phyloP scores from a whole-genome alignment of 2,113 vertebrate genomes.

The Picathartes gymnocephalus region DNA sequence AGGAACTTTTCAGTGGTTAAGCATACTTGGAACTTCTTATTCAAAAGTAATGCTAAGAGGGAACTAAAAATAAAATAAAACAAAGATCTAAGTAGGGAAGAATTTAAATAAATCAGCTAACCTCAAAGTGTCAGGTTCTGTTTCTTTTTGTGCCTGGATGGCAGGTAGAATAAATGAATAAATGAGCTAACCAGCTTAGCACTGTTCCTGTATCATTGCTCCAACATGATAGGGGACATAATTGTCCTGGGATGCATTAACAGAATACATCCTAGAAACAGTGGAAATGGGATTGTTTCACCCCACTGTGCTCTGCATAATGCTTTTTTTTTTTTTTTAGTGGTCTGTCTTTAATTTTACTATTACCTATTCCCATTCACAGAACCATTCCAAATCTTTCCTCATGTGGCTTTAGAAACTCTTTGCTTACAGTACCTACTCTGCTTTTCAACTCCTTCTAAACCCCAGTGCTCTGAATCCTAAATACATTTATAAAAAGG shows the following conservation, averaged over 20 bases:
- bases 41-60: neutral
- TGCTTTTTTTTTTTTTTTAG: neutral
- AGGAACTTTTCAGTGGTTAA: neutral
- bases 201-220: neutral
- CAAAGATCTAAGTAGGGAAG: neutral
- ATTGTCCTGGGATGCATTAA: neutral
- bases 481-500: neutral
- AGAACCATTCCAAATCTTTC: neutral
- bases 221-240: neutral
- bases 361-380: neutral
- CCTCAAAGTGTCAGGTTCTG: neutral
- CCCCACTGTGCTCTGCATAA: neutral
- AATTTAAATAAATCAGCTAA: neutral
- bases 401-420: neutral
- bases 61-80: neutral
- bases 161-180: constrained; percentile 1
- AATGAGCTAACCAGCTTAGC: neutral
- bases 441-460: neutral
- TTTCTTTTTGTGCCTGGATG: neutral
- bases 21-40: neutral
- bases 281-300: neutral
- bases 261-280: neutral
- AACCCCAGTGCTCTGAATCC: neutral
- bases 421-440: neutral
- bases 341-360: neutral